Evolutionary conservation across 2,888 invertebrate species (phyloP), one percentile per base, ranked within the genome.

Genomic region (Catocala fraxini): DNA sequence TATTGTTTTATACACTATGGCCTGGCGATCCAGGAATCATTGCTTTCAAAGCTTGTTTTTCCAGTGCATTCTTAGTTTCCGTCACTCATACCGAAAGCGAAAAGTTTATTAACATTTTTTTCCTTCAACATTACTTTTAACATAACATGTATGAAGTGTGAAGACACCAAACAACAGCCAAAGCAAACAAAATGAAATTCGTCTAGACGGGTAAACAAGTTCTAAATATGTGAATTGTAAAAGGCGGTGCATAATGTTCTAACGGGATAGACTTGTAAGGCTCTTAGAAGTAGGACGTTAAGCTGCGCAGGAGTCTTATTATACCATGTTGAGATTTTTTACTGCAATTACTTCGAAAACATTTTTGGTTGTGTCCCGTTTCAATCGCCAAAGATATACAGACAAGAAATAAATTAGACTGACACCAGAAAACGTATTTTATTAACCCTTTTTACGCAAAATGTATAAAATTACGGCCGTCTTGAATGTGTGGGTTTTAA

Each of bases 231-330:
- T 52, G 25, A 53, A 55, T 61, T 70, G 35, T 65, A 65, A 57
- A 66, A 71, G 75, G 65, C 63, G 60, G 25, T 65, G 57, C 46
- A 61, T 56, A 64, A 73, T 70, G 57, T 72, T 68, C 75, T 86
- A 85, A 85, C 86, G 85, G 86, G 75, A 79, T 70, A 54, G 53
- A 75, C 82, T 71, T 79, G 72, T 83, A 87, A 79, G 82, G 83
- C 73, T 74, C 5, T 49, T 52, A 63, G 70, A 81, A 79, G 84
- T 84, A 80, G 84, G 80, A 75, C 70, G 78, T 58, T 68, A 63
- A 63, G 56, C 61, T 75, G 80, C 78, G 80, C 79, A 70, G 77
- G 79, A 77, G 80, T 84, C 78, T 82, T 75, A 80, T 73, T 80
- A 79, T 77, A 66, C 75, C 73, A 75, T 81, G 70, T 85, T 86